Evolutionary conservation across 1,140 invertebrate genomes (phyloP), one percentile per base, ranked within the genome.

Genomic region (Druon quercuslanigerum): DNA sequence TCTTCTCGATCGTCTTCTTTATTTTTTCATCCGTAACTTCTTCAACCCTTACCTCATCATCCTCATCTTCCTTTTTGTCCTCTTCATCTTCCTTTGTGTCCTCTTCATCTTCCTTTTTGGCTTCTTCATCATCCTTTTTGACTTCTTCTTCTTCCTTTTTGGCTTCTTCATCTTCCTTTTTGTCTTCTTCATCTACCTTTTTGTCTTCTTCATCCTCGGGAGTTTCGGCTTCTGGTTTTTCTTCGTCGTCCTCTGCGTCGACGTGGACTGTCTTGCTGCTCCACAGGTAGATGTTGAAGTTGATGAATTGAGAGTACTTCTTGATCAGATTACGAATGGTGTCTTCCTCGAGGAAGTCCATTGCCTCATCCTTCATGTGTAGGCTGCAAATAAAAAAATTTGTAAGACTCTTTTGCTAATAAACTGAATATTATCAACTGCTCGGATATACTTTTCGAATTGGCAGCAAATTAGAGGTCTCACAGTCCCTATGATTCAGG

Each of bases 301-400:
- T 99, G 85, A 99, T 99, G 91, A 99, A 99, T 92, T 99, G 99
- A 1, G 97, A 99, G 91, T 99, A 99, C 91, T 99, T 99, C 89
- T 96, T 97, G 40, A 99, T 96, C 7, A 99, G 92, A 79, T 95
- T 95, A 82, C 95, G 96, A 17, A 99, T 93, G 4, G 97, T 98
- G 83, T 98, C 96, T 73, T 96, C 93, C 90, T 99, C 98, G 77
- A 99, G 90, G 92, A 97, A 99, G 91, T 99, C 98, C 82, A 95
- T 93, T 12, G 98, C 98, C 92, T 99, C 99, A 83, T 99, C 97
- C 91, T 99, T 99, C 87, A 99, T 89, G 84, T 98, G 94, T 74
- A 99, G 91, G 84, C 95, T 96, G 81, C 81, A 93, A 91, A 46
- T 7, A 75, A 85, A 56, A 33, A 14, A 1, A 57, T 14, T 19